Evolutionary conservation across 2,113 vertebrate genomes (phyloP), one percentile per base, ranked within the genome.

Genomic region (Oncorhynchus keta): DNA sequence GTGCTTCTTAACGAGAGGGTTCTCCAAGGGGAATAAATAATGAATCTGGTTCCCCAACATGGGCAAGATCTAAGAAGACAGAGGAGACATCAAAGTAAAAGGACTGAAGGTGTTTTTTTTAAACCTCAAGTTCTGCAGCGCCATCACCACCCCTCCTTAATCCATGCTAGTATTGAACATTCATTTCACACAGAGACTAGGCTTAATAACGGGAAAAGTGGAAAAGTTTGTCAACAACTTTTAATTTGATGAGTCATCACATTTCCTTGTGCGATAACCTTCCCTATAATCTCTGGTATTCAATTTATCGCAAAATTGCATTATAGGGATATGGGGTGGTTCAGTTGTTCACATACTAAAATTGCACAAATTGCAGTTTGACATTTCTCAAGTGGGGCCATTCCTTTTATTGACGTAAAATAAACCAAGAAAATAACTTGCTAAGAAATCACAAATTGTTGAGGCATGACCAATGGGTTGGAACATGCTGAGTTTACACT

Each of bases 1-100:
- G 65, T 30, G 51, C 22, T 57, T 76, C 70, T 65, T 81, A 73
- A 67, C 14, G 24, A 62, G 51, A 45, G 62, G 16, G 75, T 30
- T 26, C 48, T 73, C 70, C 18, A 22, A 20, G 59, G 71, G 48
- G 65, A 73, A 73, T 74, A 35, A 22, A 71, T 75, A 79, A 73
- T 72, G 64, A 70, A 35, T 39, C n/a, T 9, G 57, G 16, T 11
- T 39, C 49, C 55, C 39, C 51, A 68, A 74, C 11, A 30, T 26
- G 62, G 65, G 51, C 64, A 39, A 72, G 67, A 45, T 68, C 65
- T 68, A 66, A 66, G 62, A 65, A 26, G 64, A 4, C 51, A 18
- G 51, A 55, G 51, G 51, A 55, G 16, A 55, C 51, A 16, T 55
- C 51, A 55, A 55, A 55, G 51, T 16, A 18, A 55, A 55, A 18